These are phyloP conservation scores for Bos javanicus DNA, from an alignment of 2,113 vertebrate species.

Conservation along the genomic window DNA sequence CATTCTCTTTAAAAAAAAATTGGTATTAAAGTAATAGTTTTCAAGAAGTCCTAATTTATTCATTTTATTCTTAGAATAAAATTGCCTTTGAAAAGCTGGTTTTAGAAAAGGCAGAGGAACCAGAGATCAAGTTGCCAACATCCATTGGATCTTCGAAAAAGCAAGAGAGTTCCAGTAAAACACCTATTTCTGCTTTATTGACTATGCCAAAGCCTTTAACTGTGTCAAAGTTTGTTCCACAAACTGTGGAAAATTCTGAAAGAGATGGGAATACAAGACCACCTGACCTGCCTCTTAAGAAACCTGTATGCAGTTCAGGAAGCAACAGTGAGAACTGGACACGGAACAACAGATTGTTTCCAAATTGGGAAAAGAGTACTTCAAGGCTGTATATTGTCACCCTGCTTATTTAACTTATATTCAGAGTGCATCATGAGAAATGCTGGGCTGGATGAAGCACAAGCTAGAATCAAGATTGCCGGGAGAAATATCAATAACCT, in stretches of 20 bases:
- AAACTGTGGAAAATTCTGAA: not conserved
- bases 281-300: not conserved
- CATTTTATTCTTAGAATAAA: not conserved
- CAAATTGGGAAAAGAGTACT: rapidly evolving
- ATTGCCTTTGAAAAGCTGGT: not conserved
- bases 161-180: not conserved
- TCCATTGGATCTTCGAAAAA: rapidly evolving
- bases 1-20: not conserved
- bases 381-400: not conserved
- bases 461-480: not conserved
- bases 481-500: not conserved
- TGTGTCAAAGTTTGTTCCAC: not conserved
- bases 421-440: not conserved
- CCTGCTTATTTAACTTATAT: not conserved
- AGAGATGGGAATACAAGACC: not conserved
- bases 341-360: not conserved
- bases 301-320: not conserved
- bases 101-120: not conserved
- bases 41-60: not conserved
- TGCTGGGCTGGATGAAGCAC: not conserved
- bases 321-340: not conserved
- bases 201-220: not conserved
- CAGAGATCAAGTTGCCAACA: not conserved
- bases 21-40: not conserved
- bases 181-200: not conserved